Evolutionary conservation across 2,113 vertebrate genomes (phyloP).

Genomic region (Fregetta grallaria): DNA sequence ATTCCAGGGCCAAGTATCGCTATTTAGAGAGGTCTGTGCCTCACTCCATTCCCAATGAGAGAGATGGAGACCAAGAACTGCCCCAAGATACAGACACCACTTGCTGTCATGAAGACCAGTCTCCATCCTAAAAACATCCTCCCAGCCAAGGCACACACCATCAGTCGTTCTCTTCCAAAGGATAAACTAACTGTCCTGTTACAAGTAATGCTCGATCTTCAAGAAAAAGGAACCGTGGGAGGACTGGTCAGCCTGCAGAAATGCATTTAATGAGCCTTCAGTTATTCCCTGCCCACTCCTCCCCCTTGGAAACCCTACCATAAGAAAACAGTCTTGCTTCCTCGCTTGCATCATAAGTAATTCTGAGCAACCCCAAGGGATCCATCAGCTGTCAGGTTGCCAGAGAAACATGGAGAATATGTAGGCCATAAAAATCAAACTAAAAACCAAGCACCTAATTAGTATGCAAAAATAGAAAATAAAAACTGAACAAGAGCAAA

Average conservation of each 20-base stretch:
- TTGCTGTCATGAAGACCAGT: background rate
- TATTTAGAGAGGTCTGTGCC: background rate
- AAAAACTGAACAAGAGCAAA: constrained; percentile 45
- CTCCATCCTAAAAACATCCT: background rate
- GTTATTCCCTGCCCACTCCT: background rate
- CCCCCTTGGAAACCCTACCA: background rate
- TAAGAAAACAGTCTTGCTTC: constrained; percentile 55
- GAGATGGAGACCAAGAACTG: background rate
- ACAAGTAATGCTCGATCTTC: background rate
- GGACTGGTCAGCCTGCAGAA: constrained; percentile 33
- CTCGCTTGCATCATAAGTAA: constrained; percentile 71
- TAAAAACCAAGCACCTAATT: constrained; percentile 74
- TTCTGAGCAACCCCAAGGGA: constrained; percentile 74
- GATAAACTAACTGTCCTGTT: background rate
- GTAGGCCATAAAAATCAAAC: constrained; percentile 82
- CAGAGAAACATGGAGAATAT: constrained; percentile 80
- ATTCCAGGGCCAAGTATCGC: background rate
- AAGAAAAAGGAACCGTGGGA: background rate
- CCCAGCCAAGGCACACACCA: background rate
- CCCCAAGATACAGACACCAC: background rate
- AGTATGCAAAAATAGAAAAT: constrained; percentile 71
- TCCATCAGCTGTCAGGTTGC: constrained; percentile 80
- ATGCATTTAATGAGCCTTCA: constrained; percentile 34
- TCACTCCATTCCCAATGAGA: background rate
- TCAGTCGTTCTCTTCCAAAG: background rate